Conservation (phyloP, 2,888 invertebrate genomes). For the Siphonodentalium dalli region DNA sequence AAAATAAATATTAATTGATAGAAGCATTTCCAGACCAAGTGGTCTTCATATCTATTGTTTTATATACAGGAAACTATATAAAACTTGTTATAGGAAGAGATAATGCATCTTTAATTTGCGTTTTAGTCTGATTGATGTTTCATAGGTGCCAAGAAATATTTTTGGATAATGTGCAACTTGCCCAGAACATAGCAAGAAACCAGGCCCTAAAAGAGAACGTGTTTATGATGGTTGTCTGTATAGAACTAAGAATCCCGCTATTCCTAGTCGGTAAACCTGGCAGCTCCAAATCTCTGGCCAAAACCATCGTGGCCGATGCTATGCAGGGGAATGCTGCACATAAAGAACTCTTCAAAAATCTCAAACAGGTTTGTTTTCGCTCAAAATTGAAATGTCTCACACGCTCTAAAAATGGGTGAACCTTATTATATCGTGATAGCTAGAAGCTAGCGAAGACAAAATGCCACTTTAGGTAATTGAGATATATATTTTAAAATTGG, state of each 20-base stretch:
- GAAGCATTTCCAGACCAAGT: too few species aligned
- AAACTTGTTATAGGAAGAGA: too few species aligned
- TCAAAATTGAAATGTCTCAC: too few species aligned
- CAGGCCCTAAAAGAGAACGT: slow-evolving; percentile 61
- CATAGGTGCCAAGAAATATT: slow-evolving; percentile 57
- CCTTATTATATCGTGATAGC: too few species aligned
- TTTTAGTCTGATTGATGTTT: background rate
- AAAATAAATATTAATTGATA: too few species aligned
- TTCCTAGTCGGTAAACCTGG: slow-evolving; percentile 64
- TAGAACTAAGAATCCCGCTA: slow-evolving; percentile 59
- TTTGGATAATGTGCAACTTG: slow-evolving; percentile 44
- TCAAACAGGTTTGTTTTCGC: slow-evolving; percentile 46
- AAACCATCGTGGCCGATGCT: slow-evolving; percentile 58
- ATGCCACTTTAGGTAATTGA: background rate
- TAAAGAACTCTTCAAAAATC: slow-evolving; percentile 43
- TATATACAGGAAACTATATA: too few species aligned
- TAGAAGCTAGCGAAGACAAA: too few species aligned
- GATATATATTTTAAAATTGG: background rate
- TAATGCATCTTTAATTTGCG: too few species aligned
- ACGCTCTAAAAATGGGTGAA: too few species aligned
- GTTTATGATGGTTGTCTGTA: slow-evolving; percentile 63
- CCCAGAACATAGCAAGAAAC: slow-evolving; percentile 54
- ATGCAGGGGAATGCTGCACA: slow-evolving; percentile 58
- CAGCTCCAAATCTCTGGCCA: slow-evolving; percentile 62
- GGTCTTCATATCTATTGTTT: too few species aligned